Evolutionary conservation across 1,140 invertebrate species (phyloP), one percentile per base, ranked within the genome.

Genomic region (Pseudomyrmex cubaensis): DNA sequence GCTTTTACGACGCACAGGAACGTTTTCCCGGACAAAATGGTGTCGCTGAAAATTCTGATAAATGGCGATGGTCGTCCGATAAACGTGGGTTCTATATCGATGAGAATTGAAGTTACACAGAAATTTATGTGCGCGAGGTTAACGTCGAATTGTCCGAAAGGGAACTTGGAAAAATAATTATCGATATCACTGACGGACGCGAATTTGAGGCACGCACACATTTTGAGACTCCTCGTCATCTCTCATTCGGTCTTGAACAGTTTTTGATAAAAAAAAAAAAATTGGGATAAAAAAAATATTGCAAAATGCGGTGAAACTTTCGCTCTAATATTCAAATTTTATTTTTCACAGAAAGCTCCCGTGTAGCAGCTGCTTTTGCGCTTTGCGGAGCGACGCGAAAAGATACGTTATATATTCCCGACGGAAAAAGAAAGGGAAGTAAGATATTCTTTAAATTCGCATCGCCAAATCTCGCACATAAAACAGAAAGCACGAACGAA

Each of bases 21-120:
- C 17, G 48, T 12, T 35, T n/a, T n/a, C 64, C 13, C 10, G 35
- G 35, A 57, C 64, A 48, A 78, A 78, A 69, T 20, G 54, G 15
- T 22, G 44, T 50, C 54, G 54, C 54, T 72, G 66, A 72, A 80
- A 61, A 80, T 80, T 72, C 66, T 80, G 66, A 80, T 80, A 80
- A 80, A 80, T 72, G 63, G 46, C 46, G 44, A 50, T 56, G 22
- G 44, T 54, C 12, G 25, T 12, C 46, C 22, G 54, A 80, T 70
- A 61, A 59, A 59, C 15, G 74, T 77, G 48, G 20, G 15, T 35
- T 35, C 35, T 35, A 35, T 80, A 78, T 78, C 66, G 70, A 70
- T 20, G 12, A 20, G 22, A 70, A 70, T 70, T 54, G 20, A 54
- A 35, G 15, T 80, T 80, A 20, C 61, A 4, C 54, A 50, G 22